phyloP scores from a whole-genome alignment of 2,888 invertebrate species.

The Mythimna loreyi region DNA sequence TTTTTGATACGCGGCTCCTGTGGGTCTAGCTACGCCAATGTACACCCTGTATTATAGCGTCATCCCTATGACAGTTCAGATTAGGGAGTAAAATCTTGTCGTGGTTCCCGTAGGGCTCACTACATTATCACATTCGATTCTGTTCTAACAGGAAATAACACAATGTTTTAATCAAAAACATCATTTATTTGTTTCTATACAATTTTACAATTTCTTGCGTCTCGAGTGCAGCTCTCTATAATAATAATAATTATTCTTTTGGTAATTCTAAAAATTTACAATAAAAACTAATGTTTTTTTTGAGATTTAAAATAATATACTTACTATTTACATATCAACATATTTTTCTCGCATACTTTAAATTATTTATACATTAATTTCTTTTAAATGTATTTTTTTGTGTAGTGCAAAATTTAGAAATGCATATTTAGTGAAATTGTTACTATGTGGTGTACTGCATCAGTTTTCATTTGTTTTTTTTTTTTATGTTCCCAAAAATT shows the following conservation, averaged over 20 bases:
- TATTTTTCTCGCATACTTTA: slow-evolving; percentile 64
- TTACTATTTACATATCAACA: slow-evolving; percentile 79
- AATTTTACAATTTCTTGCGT: slow-evolving; percentile 82
- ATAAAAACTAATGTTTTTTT: slow-evolving; percentile 64
- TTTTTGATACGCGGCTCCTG: no score
- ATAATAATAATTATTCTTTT: slow-evolving; percentile 63
- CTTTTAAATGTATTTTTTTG: slow-evolving; percentile 32
- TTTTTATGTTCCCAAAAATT: neutral
- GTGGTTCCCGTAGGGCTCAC: no score
- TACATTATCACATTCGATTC: neutral
- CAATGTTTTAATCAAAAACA: slow-evolving; percentile 78
- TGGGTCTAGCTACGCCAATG: no score
- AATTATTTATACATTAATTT: slow-evolving; percentile 60
- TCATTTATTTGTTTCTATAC: slow-evolving; percentile 86
- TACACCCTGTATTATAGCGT: no score
- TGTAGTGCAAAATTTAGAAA: slow-evolving; percentile 54
- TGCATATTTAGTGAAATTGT: slow-evolving; percentile 40
- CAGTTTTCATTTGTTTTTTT: slow-evolving; percentile 42
- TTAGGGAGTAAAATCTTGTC: no score
- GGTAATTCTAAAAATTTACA: slow-evolving; percentile 75
- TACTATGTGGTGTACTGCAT: slow-evolving; percentile 51
- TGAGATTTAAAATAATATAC: slow-evolving; percentile 65
- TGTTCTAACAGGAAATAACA: slow-evolving; percentile 51
- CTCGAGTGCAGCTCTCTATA: slow-evolving; percentile 81
- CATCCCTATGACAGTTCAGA: no score